Percentiles rank a stretch among this genome's conserved stretches.
Conservation (phyloP, 2,888 invertebrate species). For the Liopterus haemorrhoidalis region DNA sequence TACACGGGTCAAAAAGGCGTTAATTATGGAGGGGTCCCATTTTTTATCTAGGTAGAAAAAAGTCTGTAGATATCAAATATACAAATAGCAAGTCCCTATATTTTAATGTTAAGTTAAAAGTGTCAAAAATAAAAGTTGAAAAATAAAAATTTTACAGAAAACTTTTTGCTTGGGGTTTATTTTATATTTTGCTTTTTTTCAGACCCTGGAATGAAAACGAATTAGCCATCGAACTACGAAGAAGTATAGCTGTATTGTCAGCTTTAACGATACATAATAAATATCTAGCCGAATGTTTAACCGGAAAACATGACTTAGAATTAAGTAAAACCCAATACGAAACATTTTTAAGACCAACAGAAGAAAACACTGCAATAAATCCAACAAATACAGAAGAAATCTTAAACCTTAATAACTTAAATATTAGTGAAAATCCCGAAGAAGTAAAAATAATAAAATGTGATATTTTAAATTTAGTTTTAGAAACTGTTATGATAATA, state of each 20-base stretch:
- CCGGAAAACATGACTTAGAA: no score
- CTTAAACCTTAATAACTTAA: conserved; percentile 6
- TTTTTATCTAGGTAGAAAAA: no score
- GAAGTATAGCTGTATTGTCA: conserved; percentile 11
- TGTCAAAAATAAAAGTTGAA: no score
- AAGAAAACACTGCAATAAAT: conserved; percentile 12
- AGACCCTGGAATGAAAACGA: conserved; percentile 15
- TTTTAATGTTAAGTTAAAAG: no score
- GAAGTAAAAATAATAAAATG: background rate
- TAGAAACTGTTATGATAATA: conserved; percentile 6
- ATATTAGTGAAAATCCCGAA: background rate
- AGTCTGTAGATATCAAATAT: no score
- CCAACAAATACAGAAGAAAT: conserved; percentile 9
- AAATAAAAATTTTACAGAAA: background rate
- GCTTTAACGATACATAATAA: conserved; percentile 5
- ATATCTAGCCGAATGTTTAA: conserved; percentile 5
- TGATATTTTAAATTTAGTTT: background rate
- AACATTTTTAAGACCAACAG: background rate
- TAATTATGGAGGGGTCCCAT: background rate
- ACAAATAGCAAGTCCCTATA: no score
- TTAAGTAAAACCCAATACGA: conserved; percentile 1
- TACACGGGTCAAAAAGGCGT: no score
- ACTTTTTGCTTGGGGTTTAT: background rate
- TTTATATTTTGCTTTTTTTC: background rate
- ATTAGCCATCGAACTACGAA: conserved; percentile 5